Conservation (phyloP, 2,888 invertebrate species). For the Pyrochroa serraticornis region DNA sequence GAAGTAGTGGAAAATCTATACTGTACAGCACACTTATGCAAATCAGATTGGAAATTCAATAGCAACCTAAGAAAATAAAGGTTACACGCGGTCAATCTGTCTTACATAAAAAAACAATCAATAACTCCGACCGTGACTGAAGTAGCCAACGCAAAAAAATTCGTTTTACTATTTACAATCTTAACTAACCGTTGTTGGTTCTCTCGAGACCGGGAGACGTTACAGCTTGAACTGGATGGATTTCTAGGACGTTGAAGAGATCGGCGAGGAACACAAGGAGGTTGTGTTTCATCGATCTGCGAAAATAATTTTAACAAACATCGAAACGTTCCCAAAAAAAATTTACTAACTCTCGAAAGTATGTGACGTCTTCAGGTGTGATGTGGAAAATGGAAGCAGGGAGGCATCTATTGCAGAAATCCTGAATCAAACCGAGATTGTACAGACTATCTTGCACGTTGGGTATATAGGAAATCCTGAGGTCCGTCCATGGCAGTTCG, state of each 20-base stretch:
- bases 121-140: constrained; percentile 1
- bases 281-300: constrained; percentile 89
- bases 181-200: constrained; percentile 55
- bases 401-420: constrained; percentile 84
- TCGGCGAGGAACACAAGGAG: constrained; percentile 91
- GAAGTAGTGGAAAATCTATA: constrained; percentile 14
- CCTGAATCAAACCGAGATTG: constrained; percentile 86
- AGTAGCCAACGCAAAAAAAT: constrained; percentile 18
- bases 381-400: constrained; percentile 92
- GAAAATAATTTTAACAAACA: not conserved
- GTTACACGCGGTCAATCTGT: constrained; percentile 30
- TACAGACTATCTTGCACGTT: constrained; percentile 89
- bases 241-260: constrained; percentile 91
- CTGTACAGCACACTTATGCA: constrained; percentile 32
- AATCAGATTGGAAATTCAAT: constrained; percentile 34
- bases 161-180: not conserved
- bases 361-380: constrained; percentile 94
- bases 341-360: constrained; percentile 79
- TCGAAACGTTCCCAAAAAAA: not conserved
- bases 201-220: constrained; percentile 78
- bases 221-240: constrained; percentile 88
- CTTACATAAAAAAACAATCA: constrained; percentile 3
- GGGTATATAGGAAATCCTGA: constrained; percentile 68
- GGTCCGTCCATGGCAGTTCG: constrained; percentile 74
- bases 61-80: constrained; percentile 34